Conservation (phyloP, 2,113 vertebrate species). For the Xiphophorus couchianus region DNA sequence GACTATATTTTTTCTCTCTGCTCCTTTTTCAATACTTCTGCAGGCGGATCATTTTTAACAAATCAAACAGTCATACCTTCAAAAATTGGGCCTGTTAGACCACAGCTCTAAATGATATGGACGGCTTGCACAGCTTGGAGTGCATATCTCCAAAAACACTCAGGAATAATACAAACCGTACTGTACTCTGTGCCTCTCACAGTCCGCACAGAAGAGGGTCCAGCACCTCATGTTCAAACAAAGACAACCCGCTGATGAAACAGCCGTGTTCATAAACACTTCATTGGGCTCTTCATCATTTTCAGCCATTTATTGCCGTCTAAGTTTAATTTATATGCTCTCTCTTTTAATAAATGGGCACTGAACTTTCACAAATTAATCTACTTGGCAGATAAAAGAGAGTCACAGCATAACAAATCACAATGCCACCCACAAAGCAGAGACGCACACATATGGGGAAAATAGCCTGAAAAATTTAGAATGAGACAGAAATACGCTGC, state of each 20-base stretch:
- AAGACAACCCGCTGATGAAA: slow-evolving; percentile 15
- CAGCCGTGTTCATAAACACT: slow-evolving; percentile 55
- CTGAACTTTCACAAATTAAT: slow-evolving; percentile 55
- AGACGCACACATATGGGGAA: slow-evolving; percentile 26
- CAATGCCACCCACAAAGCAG: slow-evolving; percentile 41
- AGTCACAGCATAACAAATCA: slow-evolving; percentile 58
- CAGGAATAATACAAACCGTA: not conserved
- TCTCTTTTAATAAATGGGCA: slow-evolving; percentile 44
- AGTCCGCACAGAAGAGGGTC: not conserved
- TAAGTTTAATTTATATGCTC: slow-evolving; percentile 19
- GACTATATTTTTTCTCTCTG: no score
- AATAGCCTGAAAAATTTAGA: slow-evolving; percentile 15
- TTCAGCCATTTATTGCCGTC: slow-evolving; percentile 21
- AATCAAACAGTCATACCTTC: no score
- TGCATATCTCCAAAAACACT: no score
- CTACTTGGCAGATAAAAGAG: slow-evolving; percentile 49
- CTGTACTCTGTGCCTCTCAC: not conserved
- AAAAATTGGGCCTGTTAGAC: no score
- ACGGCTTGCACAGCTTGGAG: not conserved
- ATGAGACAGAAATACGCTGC: slow-evolving; percentile 14
- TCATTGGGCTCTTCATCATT: slow-evolving; percentile 41
- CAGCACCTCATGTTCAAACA: slow-evolving; percentile 34
- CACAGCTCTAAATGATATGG: not conserved
- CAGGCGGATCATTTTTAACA: no score
- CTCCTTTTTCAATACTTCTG: no score